These are phyloP conservation scores for Dicycla oo DNA, from an alignment of 2,888 invertebrate species.

Conservation along the genomic window DNA sequence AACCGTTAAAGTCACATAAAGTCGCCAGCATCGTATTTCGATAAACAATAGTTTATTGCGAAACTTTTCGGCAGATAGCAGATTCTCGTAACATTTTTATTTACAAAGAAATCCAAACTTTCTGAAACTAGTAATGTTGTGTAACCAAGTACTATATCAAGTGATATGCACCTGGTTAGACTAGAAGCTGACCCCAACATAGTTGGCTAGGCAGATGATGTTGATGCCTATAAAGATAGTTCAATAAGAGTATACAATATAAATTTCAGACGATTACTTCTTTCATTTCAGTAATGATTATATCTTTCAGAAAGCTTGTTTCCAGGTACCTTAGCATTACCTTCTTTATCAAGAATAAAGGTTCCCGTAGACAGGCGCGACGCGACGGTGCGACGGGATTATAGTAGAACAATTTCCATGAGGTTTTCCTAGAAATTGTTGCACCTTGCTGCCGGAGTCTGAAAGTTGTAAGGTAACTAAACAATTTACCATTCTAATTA, in stretches of 20 bases:
- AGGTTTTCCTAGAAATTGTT: background rate
- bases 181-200: too few species aligned
- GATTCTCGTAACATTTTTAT: constrained; percentile 10
- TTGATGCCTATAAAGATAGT: background rate
- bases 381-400: background rate
- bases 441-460: too few species aligned
- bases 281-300: background rate
- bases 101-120: constrained; percentile 13
- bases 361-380: background rate
- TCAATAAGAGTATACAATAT: background rate
- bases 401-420: background rate
- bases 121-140: background rate
- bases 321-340: background rate
- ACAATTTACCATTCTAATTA: background rate
- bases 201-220: too few species aligned
- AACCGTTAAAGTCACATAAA: background rate
- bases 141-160: background rate
- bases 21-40: constrained; percentile 2
- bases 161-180: background rate
- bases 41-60: constrained; percentile 34
- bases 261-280: background rate
- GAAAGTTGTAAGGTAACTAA: background rate
- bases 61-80: constrained; percentile 24
- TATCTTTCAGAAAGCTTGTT: background rate
- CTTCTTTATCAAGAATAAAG: background rate